Evolutionary conservation across 2,797 vertebrate species (phyloP).

Genomic region (Mycteria americana): DNA sequence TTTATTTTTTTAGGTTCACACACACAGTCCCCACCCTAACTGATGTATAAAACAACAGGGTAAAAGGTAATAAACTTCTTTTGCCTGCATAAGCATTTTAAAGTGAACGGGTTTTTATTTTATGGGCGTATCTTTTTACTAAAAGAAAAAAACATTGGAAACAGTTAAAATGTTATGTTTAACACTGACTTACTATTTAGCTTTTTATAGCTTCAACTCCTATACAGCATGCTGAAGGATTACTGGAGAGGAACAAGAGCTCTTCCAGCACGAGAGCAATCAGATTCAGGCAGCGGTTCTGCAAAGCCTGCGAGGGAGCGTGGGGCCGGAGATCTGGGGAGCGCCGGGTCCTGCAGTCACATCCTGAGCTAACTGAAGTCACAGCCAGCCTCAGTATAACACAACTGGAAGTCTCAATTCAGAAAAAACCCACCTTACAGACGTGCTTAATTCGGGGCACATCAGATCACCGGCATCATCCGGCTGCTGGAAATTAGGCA

Average conservation of each 20-base stretch:
- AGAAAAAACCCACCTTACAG: not conserved
- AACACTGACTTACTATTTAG: constrained; percentile 43
- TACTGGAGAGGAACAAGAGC: not conserved
- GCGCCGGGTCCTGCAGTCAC: not conserved
- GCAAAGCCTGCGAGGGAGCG: not conserved
- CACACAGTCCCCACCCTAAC: not conserved
- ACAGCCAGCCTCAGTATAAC: not conserved
- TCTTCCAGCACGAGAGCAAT: not conserved
- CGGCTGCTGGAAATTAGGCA: not conserved
- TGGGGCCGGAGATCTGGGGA: not conserved
- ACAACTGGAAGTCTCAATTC: not conserved
- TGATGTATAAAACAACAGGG: constrained; percentile 52
- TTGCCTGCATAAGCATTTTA: constrained; percentile 48
- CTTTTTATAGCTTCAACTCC: constrained; percentile 22
- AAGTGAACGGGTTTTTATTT: constrained; percentile 45
- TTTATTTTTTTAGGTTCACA: not conserved
- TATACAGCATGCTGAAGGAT: constrained; percentile 1
- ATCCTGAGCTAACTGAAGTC: not conserved
- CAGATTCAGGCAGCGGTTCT: not conserved
- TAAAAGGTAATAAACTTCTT: constrained; percentile 49
- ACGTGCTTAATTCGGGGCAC: not conserved
- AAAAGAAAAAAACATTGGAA: constrained; percentile 28
- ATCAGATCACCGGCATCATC: not conserved
- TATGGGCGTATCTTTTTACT: constrained; percentile 32
- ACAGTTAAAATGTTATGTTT: constrained; percentile 46